Percentiles rank a stretch among this genome's conserved stretches.
Conservation (phyloP, 2,113 vertebrate species). For the Dolichotis patagonum region DNA sequence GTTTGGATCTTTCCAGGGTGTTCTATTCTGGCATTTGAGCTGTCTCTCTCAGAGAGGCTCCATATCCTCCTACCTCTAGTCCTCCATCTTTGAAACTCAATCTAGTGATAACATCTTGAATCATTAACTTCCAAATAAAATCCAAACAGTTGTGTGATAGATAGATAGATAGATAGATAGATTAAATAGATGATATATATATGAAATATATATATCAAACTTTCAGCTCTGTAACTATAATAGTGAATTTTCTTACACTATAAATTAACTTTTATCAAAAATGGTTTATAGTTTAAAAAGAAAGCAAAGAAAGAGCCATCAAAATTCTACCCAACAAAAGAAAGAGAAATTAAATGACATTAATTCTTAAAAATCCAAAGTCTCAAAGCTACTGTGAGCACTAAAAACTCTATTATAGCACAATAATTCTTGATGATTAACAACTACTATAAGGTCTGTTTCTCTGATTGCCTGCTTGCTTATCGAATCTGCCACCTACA, state of each 20-base stretch:
- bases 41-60: too few relatives aligned
- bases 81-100: too few relatives aligned
- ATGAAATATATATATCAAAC: not conserved
- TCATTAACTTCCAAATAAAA: conserved; percentile 39
- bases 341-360: not conserved
- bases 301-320: not conserved
- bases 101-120: conserved; percentile 8
- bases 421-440: not conserved
- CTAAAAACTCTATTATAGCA: not conserved
- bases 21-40: too few relatives aligned
- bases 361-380: not conserved
- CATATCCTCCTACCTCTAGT: too few relatives aligned
- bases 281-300: not conserved
- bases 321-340: not conserved
- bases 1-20: too few relatives aligned
- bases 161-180: too few relatives aligned
- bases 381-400: not conserved
- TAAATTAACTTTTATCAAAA: conserved; percentile 63
- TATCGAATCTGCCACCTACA: not conserved
- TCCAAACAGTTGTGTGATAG: conserved; percentile 7
- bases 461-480: not conserved
- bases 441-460: not conserved
- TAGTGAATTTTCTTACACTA: conserved; percentile 37
- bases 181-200: too few relatives aligned
- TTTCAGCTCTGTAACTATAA: conserved; percentile 37